Percentiles rank a stretch among this genome's conserved stretches.
Conservation (phyloP, 2,113 vertebrate genomes). For the Motacilla alba region DNA sequence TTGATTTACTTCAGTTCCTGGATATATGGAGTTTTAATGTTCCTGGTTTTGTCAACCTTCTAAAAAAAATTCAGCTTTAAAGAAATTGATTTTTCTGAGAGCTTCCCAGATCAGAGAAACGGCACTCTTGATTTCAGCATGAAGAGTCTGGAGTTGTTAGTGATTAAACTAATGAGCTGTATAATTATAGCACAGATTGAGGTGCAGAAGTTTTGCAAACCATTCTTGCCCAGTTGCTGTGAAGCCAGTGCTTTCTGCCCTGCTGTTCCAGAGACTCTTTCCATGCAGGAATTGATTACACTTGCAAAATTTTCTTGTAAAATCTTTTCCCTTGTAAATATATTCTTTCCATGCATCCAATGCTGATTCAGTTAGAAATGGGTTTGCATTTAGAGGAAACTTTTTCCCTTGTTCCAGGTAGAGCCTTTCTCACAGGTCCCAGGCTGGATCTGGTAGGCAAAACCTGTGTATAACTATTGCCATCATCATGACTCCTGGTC, state of each 20-base stretch:
- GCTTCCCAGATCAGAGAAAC: not conserved
- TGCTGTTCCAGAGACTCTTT: not conserved
- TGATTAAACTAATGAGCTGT: not conserved
- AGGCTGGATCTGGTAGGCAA: not conserved
- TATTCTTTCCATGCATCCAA: not conserved
- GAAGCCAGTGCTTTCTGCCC: not conserved
- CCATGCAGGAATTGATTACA: not conserved
- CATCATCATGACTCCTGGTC: not conserved
- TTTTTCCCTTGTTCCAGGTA: not conserved
- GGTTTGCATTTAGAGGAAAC: not conserved
- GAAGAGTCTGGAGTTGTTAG: not conserved
- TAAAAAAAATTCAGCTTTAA: not conserved
- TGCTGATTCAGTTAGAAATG: not conserved
- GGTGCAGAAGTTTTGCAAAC: not conserved
- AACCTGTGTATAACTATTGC: not conserved
- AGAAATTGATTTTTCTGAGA: not conserved
- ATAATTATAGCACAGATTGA: not conserved
- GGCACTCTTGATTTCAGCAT: not conserved
- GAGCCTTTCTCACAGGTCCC: not conserved
- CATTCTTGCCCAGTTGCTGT: not conserved
- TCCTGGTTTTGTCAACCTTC: not conserved
- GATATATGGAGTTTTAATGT: not conserved
- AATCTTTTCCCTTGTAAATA: not conserved
- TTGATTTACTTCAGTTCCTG: not conserved
- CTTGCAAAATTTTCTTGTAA: not conserved